Evolutionary conservation across 2,888 invertebrate species (phyloP), one percentile per base, ranked within the genome.

Genomic region (Tuta absoluta): DNA sequence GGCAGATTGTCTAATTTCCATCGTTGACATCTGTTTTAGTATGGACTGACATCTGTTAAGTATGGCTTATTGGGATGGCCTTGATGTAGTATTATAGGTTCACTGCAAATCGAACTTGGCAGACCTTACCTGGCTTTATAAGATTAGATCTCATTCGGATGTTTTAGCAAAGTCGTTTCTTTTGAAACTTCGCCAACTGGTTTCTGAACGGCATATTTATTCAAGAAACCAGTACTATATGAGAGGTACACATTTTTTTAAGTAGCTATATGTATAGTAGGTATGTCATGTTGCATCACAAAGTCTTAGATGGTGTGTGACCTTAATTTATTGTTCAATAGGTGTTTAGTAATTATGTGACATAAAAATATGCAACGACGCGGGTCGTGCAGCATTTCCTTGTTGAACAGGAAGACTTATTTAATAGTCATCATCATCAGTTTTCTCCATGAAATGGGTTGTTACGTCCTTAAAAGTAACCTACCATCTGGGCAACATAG

Each of bases 201-300:
- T 45, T 60, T 45, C 45, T 28, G 17, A 24, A 60, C 48, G 24
- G 45, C 48, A 59, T 59, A 38, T 37, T 60, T 60, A 60, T 60
- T 60, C 45, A 58, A 63, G 33, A 49, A 59, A 64, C 48, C 48
- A 11, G 48, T 48, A 60, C 48, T 24, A 33, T 33, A 10, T 12
- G 38, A 11, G 14, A 48, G n/a, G 48, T 60, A 45, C 24, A 24
- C 48, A 24, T n/a, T n/a, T 41, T 19, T 23, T 60, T 60, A n/a
- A 60, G 45, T 48, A 48, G 4, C 8, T 33, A 8, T 8, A 5
- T 33, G 10, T 33, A 33, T 33, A 8, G 33, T 33, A 8, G 33
- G n/a, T 38, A 23, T 59, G 41, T 60, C 60, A 28, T 17, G 11
- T 60, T 60, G 60, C 60, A 24, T 41, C 59, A 60, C 17, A 14